Base-by-base conservation (phyloP, 2,113 vertebrate species). In the Benitochromis conjunctus region DNA sequence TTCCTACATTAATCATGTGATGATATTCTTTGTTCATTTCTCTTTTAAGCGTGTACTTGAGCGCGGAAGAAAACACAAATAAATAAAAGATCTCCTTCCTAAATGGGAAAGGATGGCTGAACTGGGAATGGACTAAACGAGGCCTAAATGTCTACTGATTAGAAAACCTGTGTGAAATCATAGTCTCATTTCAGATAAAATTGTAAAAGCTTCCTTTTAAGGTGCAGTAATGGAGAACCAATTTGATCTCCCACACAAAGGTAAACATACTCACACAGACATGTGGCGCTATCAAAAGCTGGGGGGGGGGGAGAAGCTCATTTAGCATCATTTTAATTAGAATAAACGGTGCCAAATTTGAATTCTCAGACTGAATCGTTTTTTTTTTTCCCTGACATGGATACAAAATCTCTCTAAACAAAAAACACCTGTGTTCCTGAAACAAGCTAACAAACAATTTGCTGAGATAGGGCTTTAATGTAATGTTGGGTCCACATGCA, bases 91-190 rank as follows among this genome's bases (percentile, higher is more conserved):
- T 79, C 80, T 82, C 43, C 86, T 54, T 88, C 87, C 89, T 89
- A 92, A 93, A 89, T 92, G 71, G 89, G 88, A 91, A 60, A 64
- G 56, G 71, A 90, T 76, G 83, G 60, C 84, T 71, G 93, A 92
- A 85, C 82, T 82, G 86, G 87, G 88, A 89, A 94, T 64, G 88
- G 91, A 89, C 86, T 91, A 92, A 93, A 94, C 91, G 58, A 92
- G 88, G 92, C 86, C 82, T 84, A 92, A 95, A 93, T 91, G 88
- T 92, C 90, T 90, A 19, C 92, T 95, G 92, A 96, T 95, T 94
- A 94, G 83, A 95, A 94, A 95, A 91, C 91, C 93, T 86, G 88
- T 88, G 93, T 93, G 90, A 95, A 94, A 95, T 94, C 94, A 94
- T 91, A 92, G 94, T 93, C 92, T 93, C 94, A 93, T 92, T 94